Conservation (phyloP, 2,888 invertebrate species). For the Melanophora roralis region DNA sequence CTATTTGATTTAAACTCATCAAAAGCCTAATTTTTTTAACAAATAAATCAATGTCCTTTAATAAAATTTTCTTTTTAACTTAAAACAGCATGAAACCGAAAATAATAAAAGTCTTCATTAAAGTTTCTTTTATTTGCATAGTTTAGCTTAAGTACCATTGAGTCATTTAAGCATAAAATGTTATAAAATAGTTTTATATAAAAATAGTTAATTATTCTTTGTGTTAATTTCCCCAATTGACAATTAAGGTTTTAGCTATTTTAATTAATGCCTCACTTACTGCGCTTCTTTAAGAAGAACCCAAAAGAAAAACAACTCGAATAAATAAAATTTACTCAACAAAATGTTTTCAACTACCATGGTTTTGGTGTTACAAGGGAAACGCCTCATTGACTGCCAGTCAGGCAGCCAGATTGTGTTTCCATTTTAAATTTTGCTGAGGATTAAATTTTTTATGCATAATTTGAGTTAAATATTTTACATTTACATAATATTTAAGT, state of each 20-base stretch:
- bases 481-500: slow-evolving; percentile 34
- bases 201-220: slow-evolving; percentile 14
- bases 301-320: neutral
- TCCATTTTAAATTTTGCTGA: neutral
- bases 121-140: slow-evolving; percentile 1
- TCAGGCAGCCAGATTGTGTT: neutral
- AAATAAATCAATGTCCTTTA: neutral
- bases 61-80: neutral
- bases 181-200: slow-evolving; percentile 14
- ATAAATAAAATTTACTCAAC: neutral
- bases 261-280: slow-evolving; percentile 51
- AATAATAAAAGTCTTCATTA: neutral
- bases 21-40: neutral
- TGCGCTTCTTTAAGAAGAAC: neutral
- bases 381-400: neutral
- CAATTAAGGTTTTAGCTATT: slow-evolving; percentile 53
- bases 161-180: neutral
- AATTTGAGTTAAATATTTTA: slow-evolving; percentile 35
- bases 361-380: neutral
- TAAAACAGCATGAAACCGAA: neutral
- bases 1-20: neutral
- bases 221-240: slow-evolving; percentile 58
- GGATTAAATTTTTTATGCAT: slow-evolving; percentile 21
- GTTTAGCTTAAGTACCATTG: slow-evolving; percentile 32
- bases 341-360: neutral